A percentile compares a stretch with the other conserved stretches of the same genome.
These are phyloP conservation scores for Sorex fumeus DNA, from an alignment of 2,113 vertebrate species.

Conservation along the genomic window DNA sequence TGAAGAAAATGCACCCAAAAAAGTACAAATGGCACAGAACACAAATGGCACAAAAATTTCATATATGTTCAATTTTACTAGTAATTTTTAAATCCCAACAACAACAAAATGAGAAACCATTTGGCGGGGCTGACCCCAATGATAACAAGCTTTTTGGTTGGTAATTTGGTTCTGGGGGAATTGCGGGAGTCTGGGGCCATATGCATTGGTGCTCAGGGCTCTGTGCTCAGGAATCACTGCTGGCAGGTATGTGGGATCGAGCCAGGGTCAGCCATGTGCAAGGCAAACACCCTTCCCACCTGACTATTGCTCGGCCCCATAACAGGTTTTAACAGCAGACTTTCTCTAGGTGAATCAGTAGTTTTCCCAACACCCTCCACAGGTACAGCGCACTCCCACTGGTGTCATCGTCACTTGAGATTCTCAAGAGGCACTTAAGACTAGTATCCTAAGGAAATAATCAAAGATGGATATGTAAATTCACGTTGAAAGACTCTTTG, in stretches of 20 bases:
- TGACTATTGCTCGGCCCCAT: too few species aligned
- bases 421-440: not conserved
- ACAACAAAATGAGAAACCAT: constrained; percentile 36
- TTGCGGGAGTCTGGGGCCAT: too few species aligned
- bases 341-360: constrained; percentile 16
- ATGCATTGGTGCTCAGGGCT: too few species aligned
- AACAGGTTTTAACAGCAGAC: constrained; percentile 32
- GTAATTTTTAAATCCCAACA: constrained; percentile 49
- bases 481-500: constrained; percentile 30
- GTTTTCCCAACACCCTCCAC: not conserved
- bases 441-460: constrained; percentile 17
- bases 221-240: too few species aligned
- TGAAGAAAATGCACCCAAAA: constrained; percentile 59
- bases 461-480: constrained; percentile 39
- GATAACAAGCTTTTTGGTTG: not conserved
- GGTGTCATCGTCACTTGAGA: not conserved
- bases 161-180: too few species aligned
- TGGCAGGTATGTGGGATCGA: too few species aligned
- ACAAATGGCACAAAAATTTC: constrained; percentile 40
- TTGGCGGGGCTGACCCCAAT: not conserved
- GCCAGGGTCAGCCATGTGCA: too few species aligned
- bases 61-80: constrained; percentile 26
- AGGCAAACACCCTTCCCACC: too few species aligned
- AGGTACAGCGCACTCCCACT: not conserved
- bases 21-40: constrained; percentile 45